A percentile compares a stretch with the other conserved stretches of the same genome.
phyloP scores from a whole-genome alignment of 2,888 invertebrate species.

The Cheilosia urbana region DNA sequence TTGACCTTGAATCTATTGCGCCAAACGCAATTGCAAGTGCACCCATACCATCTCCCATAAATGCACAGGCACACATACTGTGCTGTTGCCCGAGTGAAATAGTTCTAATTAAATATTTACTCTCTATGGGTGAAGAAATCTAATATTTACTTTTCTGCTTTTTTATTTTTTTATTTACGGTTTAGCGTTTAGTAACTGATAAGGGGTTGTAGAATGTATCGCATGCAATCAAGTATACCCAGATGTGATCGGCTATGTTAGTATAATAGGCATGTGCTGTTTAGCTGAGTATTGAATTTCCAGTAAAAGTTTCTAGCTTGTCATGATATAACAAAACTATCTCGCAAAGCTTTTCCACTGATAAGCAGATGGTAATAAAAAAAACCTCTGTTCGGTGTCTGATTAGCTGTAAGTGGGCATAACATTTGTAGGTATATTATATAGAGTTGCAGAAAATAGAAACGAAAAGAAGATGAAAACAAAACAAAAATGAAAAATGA shows the following conservation, averaged over 20 bases:
- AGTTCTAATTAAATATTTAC: constrained; percentile 67
- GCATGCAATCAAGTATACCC: constrained; percentile 30
- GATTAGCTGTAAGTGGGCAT: not conserved
- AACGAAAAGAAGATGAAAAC: not conserved
- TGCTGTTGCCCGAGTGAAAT: constrained; percentile 14
- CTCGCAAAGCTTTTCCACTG: constrained; percentile 40
- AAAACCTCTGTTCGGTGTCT: constrained; percentile 7
- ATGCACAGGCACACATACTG: constrained; percentile 8
- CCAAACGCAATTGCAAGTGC: constrained; percentile 65
- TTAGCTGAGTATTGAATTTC: constrained; percentile 37
- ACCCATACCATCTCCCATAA: constrained; percentile 11
- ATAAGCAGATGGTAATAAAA: constrained; percentile 43
- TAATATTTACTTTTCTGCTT: constrained; percentile 58
- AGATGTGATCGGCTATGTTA: too few species aligned
- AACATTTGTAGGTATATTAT: not conserved
- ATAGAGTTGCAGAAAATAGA: constrained; percentile 9
- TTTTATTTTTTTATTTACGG: constrained; percentile 25
- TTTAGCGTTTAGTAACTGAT: constrained; percentile 65
- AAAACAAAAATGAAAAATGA: constrained; percentile 37
- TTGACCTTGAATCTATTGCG: constrained; percentile 71
- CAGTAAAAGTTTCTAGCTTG: constrained; percentile 35
- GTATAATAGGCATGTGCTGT: too few species aligned
- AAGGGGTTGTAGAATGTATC: constrained; percentile 60
- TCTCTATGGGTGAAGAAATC: constrained; percentile 50
- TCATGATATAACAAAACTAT: constrained; percentile 26